A percentile compares a stretch with the other conserved stretches of the same genome.
Evolutionary conservation across 2,113 vertebrate genomes (phyloP).

Genomic region (Colinus virginianus): DNA sequence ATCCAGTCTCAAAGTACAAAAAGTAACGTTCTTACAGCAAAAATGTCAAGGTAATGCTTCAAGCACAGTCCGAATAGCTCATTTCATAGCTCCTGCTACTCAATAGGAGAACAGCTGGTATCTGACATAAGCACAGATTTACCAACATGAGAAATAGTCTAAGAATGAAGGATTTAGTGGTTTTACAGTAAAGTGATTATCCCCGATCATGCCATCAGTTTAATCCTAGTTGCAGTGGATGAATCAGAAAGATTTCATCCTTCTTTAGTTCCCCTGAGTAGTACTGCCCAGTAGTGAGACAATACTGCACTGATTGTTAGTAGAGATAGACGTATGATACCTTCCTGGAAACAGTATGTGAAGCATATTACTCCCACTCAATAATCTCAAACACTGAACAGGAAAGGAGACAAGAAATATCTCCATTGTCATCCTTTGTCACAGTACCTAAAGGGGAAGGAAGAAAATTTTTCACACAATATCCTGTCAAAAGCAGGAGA

Average conservation of each 20-base stretch:
- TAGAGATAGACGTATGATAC: background rate
- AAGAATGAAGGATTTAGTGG: background rate
- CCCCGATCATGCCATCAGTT: background rate
- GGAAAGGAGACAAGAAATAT: background rate
- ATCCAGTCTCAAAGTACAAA: background rate
- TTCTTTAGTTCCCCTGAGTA: background rate
- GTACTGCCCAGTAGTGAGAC: no score
- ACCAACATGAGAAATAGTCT: background rate
- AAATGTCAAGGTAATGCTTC: background rate
- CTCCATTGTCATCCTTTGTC: background rate
- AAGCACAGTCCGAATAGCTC: background rate
- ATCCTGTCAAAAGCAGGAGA: background rate
- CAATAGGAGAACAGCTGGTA: background rate
- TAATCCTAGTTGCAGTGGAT: background rate
- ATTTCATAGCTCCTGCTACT: background rate
- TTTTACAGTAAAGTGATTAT: background rate
- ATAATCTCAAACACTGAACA: background rate
- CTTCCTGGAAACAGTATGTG: background rate
- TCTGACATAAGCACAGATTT: background rate
- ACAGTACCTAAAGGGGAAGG: background rate
- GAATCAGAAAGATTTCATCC: background rate
- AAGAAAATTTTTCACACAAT: background rate
- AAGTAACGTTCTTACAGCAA: background rate
- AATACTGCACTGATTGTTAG: background rate
- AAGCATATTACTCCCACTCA: background rate